These are phyloP conservation scores for Noctua comes DNA, from an alignment of 2,888 invertebrate genomes.

Conservation along the genomic window DNA sequence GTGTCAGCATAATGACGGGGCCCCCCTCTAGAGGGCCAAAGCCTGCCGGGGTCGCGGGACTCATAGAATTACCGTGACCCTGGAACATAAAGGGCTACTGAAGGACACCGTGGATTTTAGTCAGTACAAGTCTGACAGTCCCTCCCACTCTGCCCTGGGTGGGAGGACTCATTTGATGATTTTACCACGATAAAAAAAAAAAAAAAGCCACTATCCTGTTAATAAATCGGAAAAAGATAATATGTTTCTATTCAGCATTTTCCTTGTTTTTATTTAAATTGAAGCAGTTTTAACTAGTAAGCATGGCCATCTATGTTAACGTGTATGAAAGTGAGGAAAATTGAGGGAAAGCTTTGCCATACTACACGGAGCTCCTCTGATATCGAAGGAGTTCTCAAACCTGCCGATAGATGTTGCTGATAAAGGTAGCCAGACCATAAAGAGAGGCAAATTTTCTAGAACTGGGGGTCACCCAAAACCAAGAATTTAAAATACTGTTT, in stretches of 20 bases:
- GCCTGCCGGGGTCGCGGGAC: too few species aligned
- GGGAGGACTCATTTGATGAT: too few species aligned
- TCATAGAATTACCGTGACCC: too few species aligned
- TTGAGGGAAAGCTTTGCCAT: background rate
- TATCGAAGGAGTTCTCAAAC: constrained; percentile 23
- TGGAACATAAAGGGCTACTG: too few species aligned
- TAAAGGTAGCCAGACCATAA: background rate
- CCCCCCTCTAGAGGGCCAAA: too few species aligned
- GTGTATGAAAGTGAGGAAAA: constrained; percentile 18
- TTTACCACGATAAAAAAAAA: too few species aligned
- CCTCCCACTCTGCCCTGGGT: too few species aligned
- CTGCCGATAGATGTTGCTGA: constrained; percentile 53
- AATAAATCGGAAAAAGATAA: background rate
- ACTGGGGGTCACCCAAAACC: background rate
- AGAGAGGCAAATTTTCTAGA: too few species aligned
- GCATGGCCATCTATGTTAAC: constrained; percentile 49
- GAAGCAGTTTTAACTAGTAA: background rate
- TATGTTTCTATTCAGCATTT: background rate
- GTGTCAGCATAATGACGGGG: too few species aligned
- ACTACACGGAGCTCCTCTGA: background rate
- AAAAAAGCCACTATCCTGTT: background rate
- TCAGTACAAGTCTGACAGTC: too few species aligned
- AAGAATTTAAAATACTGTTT: background rate
- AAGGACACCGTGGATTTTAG: too few species aligned
- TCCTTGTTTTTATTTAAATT: background rate